Conservation (phyloP, 2,113 vertebrate genomes). For the Xiphophorus hellerii region DNA sequence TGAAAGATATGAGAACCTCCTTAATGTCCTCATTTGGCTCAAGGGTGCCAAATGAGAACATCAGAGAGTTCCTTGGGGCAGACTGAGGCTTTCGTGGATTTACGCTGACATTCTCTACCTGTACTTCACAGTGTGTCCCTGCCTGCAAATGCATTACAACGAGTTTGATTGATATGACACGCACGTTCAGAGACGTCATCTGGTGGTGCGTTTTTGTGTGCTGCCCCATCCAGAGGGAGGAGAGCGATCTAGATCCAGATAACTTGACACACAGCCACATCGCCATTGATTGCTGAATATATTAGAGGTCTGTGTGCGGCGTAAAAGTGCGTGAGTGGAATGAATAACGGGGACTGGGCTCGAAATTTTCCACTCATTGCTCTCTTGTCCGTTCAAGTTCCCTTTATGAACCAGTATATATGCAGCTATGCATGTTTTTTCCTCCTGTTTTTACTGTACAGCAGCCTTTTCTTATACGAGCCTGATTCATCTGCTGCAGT, state of each 20-base stretch:
- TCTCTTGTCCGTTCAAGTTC: neutral
- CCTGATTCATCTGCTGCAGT: conserved; percentile 64
- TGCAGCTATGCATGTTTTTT: neutral
- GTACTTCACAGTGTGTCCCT: neutral
- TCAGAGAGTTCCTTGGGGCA: conserved; percentile 25
- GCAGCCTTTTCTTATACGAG: conserved; percentile 21
- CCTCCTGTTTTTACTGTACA: conserved; percentile 8
- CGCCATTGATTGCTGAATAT: conserved; percentile 64
- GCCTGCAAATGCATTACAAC: conserved; percentile 32
- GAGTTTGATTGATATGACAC: conserved; percentile 55
- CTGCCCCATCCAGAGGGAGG: conserved; percentile 17
- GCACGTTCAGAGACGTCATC: conserved; percentile 52
- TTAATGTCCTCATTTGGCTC: neutral
- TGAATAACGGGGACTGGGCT: conserved; percentile 52
- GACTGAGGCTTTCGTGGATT: conserved; percentile 19
- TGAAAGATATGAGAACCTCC: neutral
- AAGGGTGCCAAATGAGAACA: neutral
- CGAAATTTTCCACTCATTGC: conserved; percentile 69
- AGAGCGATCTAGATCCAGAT: conserved; percentile 24
- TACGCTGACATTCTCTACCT: conserved; percentile 2
- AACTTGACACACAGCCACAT: conserved; percentile 45
- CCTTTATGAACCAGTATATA: conserved; percentile 6
- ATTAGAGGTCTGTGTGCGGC: conserved; percentile 58
- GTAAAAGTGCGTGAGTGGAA: conserved; percentile 72
- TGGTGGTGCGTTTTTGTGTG: conserved; percentile 26